Evolutionary conservation across 2,113 vertebrate species (phyloP), one percentile per base, ranked within the genome.

Genomic region (Dendrocopos noguchii): DNA sequence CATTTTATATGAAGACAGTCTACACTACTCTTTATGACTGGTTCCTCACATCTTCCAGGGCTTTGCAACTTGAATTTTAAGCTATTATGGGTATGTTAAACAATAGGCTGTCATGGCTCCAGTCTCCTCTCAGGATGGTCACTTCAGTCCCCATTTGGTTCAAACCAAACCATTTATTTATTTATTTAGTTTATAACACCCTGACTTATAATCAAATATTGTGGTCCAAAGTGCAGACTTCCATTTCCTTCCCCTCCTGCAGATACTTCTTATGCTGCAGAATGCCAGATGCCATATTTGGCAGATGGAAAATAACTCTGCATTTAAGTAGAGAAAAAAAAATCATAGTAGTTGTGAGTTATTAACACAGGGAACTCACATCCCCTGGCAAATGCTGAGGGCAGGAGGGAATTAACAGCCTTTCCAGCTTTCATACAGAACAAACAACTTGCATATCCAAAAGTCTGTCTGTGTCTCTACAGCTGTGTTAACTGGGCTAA

Each of bases 401-500:
- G 57, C 74, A 75, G 85, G 22, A 84, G 61, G 53, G 36, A 80
- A 67, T 64, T 84, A 86, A 53, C 24, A 90, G 65, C 17, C 25
- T 77, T 85, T 84, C 52, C 61, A 89, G 36, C 14, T 95, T 87
- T 91, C 53, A 50, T 71, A 74, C 55, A 72, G 95, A 83, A 84
- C 82, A 88, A 95, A 77, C 47, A 90, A 10, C 15, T 75, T 3
- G 1, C 28, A n/a, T 61, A 33, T 66, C 75, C 82, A 80, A 82
- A 95, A 91, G 42, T 3, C 55, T 73, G 50, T 36, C 56, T 2
- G 1, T 52, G 57, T 77, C 76, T 64, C 44, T 71, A 53, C 88
- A 91, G 85, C 90, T 94, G 91, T 87, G 90, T 71, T 91, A 63
- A 12, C 47, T 80, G 76, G 68, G 18, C 28, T 85, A 64, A 85